phyloP scores from a whole-genome alignment of 2,113 vertebrate genomes.

The Anseranas semipalmata region DNA sequence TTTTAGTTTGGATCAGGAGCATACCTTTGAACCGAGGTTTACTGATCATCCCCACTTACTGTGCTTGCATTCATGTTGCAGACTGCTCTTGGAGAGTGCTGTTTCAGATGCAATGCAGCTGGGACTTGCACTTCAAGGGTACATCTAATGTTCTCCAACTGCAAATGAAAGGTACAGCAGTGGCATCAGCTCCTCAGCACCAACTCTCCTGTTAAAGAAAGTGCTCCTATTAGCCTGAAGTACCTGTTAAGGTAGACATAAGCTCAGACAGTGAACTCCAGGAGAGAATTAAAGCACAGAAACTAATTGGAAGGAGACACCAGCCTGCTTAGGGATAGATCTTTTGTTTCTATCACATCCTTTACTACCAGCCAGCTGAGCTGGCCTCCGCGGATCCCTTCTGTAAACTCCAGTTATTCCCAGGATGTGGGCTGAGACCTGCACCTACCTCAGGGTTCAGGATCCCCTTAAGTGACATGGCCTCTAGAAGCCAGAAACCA shows the following conservation, averaged over 20 bases:
- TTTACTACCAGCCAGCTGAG: background rate
- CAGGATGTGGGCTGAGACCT: background rate
- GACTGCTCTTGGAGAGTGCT: background rate
- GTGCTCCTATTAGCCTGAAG: background rate
- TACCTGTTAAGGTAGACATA: background rate
- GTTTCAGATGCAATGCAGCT: background rate
- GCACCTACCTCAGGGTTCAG: accelerated
- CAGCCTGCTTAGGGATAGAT: background rate
- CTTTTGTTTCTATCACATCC: accelerated
- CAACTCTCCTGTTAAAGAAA: background rate
- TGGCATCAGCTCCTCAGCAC: background rate
- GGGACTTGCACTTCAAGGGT: background rate
- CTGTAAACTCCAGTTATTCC: background rate
- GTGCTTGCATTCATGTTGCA: background rate
- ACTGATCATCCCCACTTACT: background rate
- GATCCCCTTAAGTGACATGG: background rate
- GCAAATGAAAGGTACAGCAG: background rate
- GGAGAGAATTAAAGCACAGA: background rate
- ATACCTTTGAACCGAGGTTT: background rate
- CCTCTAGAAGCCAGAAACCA: background rate
- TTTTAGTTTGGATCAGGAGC: background rate
- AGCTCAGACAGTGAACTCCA: background rate
- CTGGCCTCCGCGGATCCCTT: background rate
- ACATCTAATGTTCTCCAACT: background rate
- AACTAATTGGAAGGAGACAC: background rate